Percentiles rank a stretch among this genome's conserved stretches.
Conservation (phyloP, 92 coral and sea anemone species). For the Siderastrea siderea region DNA sequence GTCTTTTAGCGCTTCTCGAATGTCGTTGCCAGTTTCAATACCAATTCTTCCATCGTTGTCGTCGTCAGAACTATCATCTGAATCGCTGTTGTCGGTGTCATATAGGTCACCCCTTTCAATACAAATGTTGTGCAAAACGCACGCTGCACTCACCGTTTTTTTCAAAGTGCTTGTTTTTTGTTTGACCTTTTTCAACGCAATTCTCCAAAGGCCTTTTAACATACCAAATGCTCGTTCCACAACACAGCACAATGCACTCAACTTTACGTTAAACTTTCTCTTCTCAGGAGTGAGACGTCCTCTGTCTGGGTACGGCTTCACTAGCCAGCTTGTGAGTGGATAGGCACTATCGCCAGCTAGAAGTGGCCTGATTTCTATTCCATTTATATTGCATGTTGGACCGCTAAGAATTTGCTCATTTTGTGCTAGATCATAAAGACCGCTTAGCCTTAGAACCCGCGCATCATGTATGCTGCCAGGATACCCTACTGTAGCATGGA, state of each 20-base stretch:
- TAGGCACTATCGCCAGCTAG: conserved; percentile 15
- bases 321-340: conserved; percentile 59
- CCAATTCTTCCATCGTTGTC: conserved; percentile 3
- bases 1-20: neutral
- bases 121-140: conserved; percentile 6
- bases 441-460: too few relatives aligned
- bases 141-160: neutral
- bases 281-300: conserved; percentile 39
- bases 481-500: too few relatives aligned
- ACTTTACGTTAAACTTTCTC: conserved; percentile 50
- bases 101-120: neutral
- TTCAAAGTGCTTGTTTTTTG: neutral
- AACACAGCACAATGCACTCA: conserved; percentile 38
- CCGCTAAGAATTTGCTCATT: neutral
- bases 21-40: neutral
- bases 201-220: conserved; percentile 69
- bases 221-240: conserved; percentile 72
- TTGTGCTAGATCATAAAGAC: too few relatives aligned
- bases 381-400: neutral
- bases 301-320: conserved; percentile 55
- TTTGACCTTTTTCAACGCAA: conserved; percentile 59
- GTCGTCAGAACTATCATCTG: too few relatives aligned
- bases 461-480: too few relatives aligned
- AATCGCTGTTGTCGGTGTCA: too few relatives aligned
- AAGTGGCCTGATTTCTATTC: neutral